Base-by-base conservation (phyloP, 2,888 invertebrate species). In the Dicroscelio sp. region DNA sequence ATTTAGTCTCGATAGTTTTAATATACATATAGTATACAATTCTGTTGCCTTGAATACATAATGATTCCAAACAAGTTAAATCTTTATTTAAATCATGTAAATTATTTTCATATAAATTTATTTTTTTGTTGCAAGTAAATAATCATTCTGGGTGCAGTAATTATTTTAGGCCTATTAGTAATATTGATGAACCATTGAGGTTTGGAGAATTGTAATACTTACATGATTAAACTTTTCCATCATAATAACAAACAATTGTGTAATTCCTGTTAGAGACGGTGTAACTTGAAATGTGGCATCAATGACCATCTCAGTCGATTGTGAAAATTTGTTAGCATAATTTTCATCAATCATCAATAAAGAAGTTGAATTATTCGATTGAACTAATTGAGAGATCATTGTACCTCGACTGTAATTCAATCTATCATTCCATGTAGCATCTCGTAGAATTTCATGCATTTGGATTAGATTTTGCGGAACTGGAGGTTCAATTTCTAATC, bases 201-300 rank as follows among this genome's bases (percentile, higher is more conserved):
- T n/a, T n/a, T n/a, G n/a, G n/a, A n/a, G n/a, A n/a, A n/a, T n/a
- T n/a, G n/a, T n/a, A n/a, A 67, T 69, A 58, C 76, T 38, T 78
- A 78, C 76, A 33, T 78, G 60, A 78, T 60, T 60, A 1, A 35
- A 20, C 27, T 60, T 78, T 31, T 58, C 76, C 27, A 60, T n/a
- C 76, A 78, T 78, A 0, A 78, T 27, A 20, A 60, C 60, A 31
- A 78, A 78, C 30, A 60, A 38, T 23, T 78, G 60, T 33, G 17
- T n/a, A 0, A 38, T 25, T 6, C 27, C 20, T 8, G 17, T 38
- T n/a, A 60, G 33, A 55, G 5, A 6, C 27, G 76, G 76, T 38
- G 60, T 60, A n/a, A 52, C 52, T 38, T 78, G 17, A 60, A 38
- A 78, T 8, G 60, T 78, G 0, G 76, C 76, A 63, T 78, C 60